A percentile compares a stretch with the other conserved stretches of the same genome.
Conservation (phyloP, 2,113 vertebrate species). For the Catharus minimus region DNA sequence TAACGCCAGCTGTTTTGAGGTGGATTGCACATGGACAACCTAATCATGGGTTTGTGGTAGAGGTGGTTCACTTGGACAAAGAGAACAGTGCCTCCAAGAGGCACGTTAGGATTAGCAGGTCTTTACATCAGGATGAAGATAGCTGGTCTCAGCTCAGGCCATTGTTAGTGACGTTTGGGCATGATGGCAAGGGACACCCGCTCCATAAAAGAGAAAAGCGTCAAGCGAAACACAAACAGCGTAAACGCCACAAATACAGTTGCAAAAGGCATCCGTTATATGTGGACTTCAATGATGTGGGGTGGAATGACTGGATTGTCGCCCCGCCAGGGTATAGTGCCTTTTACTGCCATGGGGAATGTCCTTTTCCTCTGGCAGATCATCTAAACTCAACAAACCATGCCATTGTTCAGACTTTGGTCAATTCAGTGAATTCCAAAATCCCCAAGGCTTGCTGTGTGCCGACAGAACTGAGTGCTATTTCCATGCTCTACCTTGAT, state of each 20-base stretch:
- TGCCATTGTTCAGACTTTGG: constrained; percentile 97
- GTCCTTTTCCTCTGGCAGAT: constrained; percentile 95
- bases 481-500: constrained; percentile 97
- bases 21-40: constrained; percentile 89
- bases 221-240: constrained; percentile 87
- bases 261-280: constrained; percentile 94
- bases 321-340: constrained; percentile 96
- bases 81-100: constrained; percentile 77
- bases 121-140: constrained; percentile 88
- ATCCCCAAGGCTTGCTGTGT: constrained; percentile 98
- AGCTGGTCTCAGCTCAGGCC: constrained; percentile 92
- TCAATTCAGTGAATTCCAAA: constrained; percentile 97
- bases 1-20: constrained; percentile 89
- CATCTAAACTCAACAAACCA: constrained; percentile 99
- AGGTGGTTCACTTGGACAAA: constrained; percentile 87
- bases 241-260: constrained; percentile 90
- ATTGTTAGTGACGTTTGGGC: constrained; percentile 93
- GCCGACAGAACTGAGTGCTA: constrained; percentile 96
- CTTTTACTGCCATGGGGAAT: constrained; percentile 98
- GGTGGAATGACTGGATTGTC: constrained; percentile 99
- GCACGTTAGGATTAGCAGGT: constrained; percentile 95
- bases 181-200: constrained; percentile 91
- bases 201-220: constrained; percentile 92
- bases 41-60: constrained; percentile 95
- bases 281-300: constrained; percentile 98